These are phyloP conservation scores for Conops quadrifasciatus DNA, from an alignment of 2,888 invertebrate species.

Conservation along the genomic window DNA sequence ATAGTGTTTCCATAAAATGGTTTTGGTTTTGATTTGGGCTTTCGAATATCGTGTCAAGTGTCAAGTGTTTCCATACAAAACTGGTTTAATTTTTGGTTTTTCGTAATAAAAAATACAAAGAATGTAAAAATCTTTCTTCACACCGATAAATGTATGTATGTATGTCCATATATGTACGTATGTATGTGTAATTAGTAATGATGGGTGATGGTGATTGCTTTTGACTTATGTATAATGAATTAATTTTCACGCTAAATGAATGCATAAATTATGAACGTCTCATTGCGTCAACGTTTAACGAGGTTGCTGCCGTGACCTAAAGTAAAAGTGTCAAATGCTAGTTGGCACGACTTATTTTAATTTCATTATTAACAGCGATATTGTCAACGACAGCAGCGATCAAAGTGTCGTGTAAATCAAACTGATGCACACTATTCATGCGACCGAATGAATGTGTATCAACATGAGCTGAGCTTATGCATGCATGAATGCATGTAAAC, in stretches of 20 bases:
- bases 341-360: constrained; percentile 31
- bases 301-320: constrained; percentile 1
- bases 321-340: constrained; percentile 8
- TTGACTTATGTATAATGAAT: background rate
- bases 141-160: too few relatives aligned
- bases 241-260: background rate
- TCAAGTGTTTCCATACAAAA: too few relatives aligned
- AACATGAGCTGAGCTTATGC: background rate
- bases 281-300: constrained; percentile 11
- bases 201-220: background rate
- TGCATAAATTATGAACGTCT: constrained; percentile 25
- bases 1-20: too few relatives aligned
- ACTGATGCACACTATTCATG: constrained; percentile 2
- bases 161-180: too few relatives aligned
- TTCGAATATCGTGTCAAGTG: too few relatives aligned
- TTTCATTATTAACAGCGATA: constrained; percentile 30
- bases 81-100: too few relatives aligned
- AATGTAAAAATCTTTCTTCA: too few relatives aligned
- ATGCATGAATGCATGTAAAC: background rate
- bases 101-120: too few relatives aligned
- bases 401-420: constrained; percentile 11
- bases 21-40: too few relatives aligned
- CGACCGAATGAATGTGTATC: background rate
- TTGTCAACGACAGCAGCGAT: constrained; percentile 19
- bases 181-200: too few relatives aligned